Base-by-base conservation (phyloP, 2,888 invertebrate genomes). In the Acheta domesticus region DNA sequence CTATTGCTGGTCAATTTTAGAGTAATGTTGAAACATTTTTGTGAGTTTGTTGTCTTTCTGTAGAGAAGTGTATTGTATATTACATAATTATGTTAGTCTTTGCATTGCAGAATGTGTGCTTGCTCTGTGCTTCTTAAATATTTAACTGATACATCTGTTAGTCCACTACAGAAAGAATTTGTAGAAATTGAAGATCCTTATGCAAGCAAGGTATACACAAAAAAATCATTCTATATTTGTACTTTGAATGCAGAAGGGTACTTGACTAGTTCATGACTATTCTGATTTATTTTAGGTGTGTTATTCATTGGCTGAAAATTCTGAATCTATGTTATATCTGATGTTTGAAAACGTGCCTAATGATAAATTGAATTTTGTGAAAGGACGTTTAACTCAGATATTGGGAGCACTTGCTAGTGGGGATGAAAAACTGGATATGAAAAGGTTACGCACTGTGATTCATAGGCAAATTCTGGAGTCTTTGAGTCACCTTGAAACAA, bases 141-240 rank as follows among this genome's bases (percentile, higher is more conserved):
- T 86, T 87, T 97, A 80, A 94, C 94, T 16, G 94, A 96, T 84
- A 94, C 94, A n/a, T 92, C 96, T 12, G 93, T 95, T 20, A 93
- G 96, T 82, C 96, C 96, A 16, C 88, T 97, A 79, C 94, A 95
- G 85, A 91, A 92, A 83, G 91, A 92, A 84, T 94, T 96, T 86
- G 94, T 96, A 2, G 96, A 96, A 87, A 90, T 91, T 78, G 92
- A 92, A 77, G 93, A 96, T 85, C 95, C 96, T 0, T 91, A 91
- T 83, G 95, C 95, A 36, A 95, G 94, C 84, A 91, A 91, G 85
- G 94, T 94, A 85, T 87, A 89, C 86, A 77, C 20, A 78, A 74
- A 21, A 48, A 20, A 74, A 19, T 19, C 62, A 48, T n/a, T 36
- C 5, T 36, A 20, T 74, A 23, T 20, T 36, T 75, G 4, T 78